Base-by-base conservation (phyloP, 1,140 invertebrate species). In the Drosophila seguyi region DNA sequence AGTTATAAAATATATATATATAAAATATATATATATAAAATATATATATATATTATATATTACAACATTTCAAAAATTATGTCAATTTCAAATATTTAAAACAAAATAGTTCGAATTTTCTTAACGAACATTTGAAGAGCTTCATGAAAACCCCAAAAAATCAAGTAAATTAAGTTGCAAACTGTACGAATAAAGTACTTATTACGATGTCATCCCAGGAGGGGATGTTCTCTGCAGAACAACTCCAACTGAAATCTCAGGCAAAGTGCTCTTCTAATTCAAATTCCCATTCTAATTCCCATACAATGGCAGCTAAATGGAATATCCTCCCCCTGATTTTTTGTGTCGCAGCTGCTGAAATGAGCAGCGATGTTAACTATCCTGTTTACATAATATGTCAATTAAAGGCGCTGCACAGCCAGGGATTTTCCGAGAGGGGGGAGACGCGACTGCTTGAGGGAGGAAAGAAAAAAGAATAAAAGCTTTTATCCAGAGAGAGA, bases 361-460 rank as follows among this genome's bases (percentile, higher is more conserved):
- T 73, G 69, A 72, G 65, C 67, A 80, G 65, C 67, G 75, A 80
- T 81, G 82, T 85, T 81, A 85, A 85, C 81, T 85, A 85, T 85
- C 77, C 81, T 81, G 81, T 85, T 85, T 85, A 85, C 81, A 85
- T 85, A 86, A 86, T 81, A 85, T 85, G 81, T 85, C 81, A 85
- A 85, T 85, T 85, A 85, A 77, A 73, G 81, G 44, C 61, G 68
- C 44, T 55, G 52, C n/a, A 11, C 34, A 25, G 6, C 5, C 52
- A 38, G 52, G 20, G 48, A 50, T 45, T 58, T 63, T 18, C 39
- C 36, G 22, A 29, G 27, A 20, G 36, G 65, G 7, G 34, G 31
- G 4, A 1, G n/a, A 34, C 3, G 10, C 3, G 8, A 16, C 39
- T 42, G 39, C 39, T 42, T 18, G 7, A 6, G 20, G 22, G 45